Evolutionary conservation across 2,888 invertebrate genomes (phyloP), one percentile per base, ranked within the genome.

Genomic region (Pandemis cinnamomeana): DNA sequence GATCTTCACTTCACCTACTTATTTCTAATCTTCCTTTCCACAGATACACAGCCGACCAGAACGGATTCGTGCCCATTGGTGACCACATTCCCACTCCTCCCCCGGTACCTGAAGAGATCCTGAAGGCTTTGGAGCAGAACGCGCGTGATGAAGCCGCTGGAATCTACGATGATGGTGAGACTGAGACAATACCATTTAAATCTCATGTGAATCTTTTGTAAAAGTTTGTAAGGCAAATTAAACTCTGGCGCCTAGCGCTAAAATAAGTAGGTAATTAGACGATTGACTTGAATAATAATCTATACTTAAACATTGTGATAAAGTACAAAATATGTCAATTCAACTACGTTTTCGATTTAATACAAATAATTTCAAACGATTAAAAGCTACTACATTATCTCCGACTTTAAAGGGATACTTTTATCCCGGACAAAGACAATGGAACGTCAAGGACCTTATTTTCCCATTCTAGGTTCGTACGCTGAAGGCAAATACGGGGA

Each of bases 41-140:
- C 78, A 93, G 92, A 72, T 94, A 94, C 78, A 91, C 91, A 6
- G 93, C 93, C 77, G 93, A 91, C 71, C 89, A 92, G 81, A 92
- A 94, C 61, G 93, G 93, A 15, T 93, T 93, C 80, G 87, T 89
- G 15, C 90, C 93, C 5, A 85, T 89, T 72, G 93, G 93, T 2
- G 92, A 91, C 53, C 93, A 93, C 75, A 81, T 94, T 10, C 94
- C 94, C 11, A 92, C 93, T 8, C 89, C 88, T 67, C 94, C 91
- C 5, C 93, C 93, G 0, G 80, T 93, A 2, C 94, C 94, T 0
- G 90, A 89, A 79, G 93, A 92, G 78, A 92, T 92, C 75, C 80
- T 91, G 75, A 87, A 84, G 77, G 91, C 92, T 72, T 75, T 93
- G 75, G 92, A 93, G 73, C 91, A 93, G 80, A 94, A 93, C 75